Percentiles rank a stretch among this genome's conserved stretches.
These are phyloP conservation scores for Phasianus colchicus DNA, from an alignment of 2,113 vertebrate genomes.

Conservation along the genomic window DNA sequence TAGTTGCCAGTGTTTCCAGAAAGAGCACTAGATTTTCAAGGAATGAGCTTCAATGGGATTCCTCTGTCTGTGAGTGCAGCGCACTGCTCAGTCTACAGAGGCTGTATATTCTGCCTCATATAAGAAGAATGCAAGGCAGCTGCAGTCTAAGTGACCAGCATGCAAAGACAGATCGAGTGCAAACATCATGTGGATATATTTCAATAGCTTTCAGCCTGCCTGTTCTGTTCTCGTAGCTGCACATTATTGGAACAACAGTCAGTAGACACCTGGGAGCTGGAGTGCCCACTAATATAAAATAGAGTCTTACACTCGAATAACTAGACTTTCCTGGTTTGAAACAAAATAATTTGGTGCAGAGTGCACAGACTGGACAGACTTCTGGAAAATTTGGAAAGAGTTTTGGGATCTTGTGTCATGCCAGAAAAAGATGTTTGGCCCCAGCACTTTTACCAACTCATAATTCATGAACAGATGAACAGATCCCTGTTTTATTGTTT, in stretches of 20 bases:
- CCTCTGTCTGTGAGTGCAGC: not conserved
- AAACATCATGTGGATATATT: not conserved
- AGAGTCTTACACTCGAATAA: not conserved
- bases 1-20: not conserved
- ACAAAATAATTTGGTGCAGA: not conserved
- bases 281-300: not conserved
- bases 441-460: not conserved
- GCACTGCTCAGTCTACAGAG: rapidly evolving
- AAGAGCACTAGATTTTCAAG: not conserved
- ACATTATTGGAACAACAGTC: not conserved
- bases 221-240: not conserved
- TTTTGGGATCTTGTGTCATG: not conserved
- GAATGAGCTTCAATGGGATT: rapidly evolving
- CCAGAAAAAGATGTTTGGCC: not conserved
- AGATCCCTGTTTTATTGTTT: not conserved
- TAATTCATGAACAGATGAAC: not conserved
- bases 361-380: not conserved
- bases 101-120: rapidly evolving
- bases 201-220: not conserved
- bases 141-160: not conserved
- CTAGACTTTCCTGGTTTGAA: not conserved
- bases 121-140: not conserved
- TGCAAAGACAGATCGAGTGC: not conserved
- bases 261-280: not conserved
- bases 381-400: not conserved